phyloP scores from a whole-genome alignment of 2,888 invertebrate genomes.

The Brachyptera putata region DNA sequence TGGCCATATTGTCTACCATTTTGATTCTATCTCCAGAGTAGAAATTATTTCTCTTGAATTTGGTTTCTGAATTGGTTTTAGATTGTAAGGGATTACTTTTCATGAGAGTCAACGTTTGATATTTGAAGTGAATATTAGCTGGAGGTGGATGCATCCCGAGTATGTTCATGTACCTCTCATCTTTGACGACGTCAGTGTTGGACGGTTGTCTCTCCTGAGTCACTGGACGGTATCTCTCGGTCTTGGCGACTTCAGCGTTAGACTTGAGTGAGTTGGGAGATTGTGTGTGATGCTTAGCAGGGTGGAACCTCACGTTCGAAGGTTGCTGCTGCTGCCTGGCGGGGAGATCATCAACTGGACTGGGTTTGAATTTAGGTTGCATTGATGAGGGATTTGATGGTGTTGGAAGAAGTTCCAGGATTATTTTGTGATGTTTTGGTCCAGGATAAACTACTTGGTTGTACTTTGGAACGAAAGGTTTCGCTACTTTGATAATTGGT shows the following conservation, averaged over 20 bases:
- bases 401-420: background rate
- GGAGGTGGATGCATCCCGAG: slow-evolving; percentile 5
- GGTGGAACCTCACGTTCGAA: no score
- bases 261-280: no score
- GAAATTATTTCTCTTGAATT: background rate
- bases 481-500: background rate
- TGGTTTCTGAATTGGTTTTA: background rate
- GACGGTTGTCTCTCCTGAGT: background rate
- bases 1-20: background rate
- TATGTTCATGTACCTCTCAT: background rate
- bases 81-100: background rate
- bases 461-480: background rate
- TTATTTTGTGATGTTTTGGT: background rate
- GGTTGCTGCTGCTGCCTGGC: no score
- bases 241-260: background rate
- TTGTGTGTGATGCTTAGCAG: no score
- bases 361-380: background rate
- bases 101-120: slow-evolving; percentile 10
- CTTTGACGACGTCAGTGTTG: background rate
- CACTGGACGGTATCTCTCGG: background rate
- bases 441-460: background rate
- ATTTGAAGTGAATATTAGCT: slow-evolving; percentile 3
- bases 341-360: background rate
- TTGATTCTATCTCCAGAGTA: background rate
- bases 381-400: background rate